A percentile compares a stretch with the other conserved stretches of the same genome.
Evolutionary conservation across 2,888 invertebrate genomes (phyloP).

Genomic region (Leucophora obtusa): DNA sequence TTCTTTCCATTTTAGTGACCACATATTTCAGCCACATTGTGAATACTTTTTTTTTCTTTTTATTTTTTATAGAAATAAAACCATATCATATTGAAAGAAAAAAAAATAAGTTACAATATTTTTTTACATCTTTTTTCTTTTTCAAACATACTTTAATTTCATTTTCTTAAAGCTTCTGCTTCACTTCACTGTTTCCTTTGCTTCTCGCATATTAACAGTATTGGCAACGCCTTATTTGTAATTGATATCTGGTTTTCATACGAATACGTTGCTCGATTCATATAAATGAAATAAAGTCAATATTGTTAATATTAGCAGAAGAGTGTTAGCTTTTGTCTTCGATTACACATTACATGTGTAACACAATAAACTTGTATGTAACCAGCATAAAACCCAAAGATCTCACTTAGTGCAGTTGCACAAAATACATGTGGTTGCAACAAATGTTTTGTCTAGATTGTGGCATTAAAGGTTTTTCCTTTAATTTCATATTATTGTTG

Average conservation of each 20-base stretch:
- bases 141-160: constrained; percentile 24
- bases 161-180: constrained; percentile 32
- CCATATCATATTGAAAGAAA: neutral
- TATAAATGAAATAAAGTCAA: constrained; percentile 9
- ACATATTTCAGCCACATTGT: constrained; percentile 48
- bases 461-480: constrained; percentile 54
- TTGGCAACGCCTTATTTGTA: constrained; percentile 62
- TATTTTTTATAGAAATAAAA: neutral
- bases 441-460: constrained; percentile 51
- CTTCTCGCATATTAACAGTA: constrained; percentile 2
- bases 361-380: constrained; percentile 42
- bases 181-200: constrained; percentile 35
- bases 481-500: constrained; percentile 15
- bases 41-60: constrained; percentile 18
- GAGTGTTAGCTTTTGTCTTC: constrained; percentile 33
- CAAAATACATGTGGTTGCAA: constrained; percentile 28
- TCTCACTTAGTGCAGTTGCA: neutral
- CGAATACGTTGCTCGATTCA: constrained; percentile 17
- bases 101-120: constrained; percentile 5
- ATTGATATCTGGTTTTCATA: constrained; percentile 55
- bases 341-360: constrained; percentile 53
- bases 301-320: constrained; percentile 17
- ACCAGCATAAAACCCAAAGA: constrained; percentile 1
- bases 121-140: neutral
- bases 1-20: constrained; percentile 30